Evolutionary conservation across 2,888 invertebrate genomes (phyloP).

Genomic region (Phasia obesa): DNA sequence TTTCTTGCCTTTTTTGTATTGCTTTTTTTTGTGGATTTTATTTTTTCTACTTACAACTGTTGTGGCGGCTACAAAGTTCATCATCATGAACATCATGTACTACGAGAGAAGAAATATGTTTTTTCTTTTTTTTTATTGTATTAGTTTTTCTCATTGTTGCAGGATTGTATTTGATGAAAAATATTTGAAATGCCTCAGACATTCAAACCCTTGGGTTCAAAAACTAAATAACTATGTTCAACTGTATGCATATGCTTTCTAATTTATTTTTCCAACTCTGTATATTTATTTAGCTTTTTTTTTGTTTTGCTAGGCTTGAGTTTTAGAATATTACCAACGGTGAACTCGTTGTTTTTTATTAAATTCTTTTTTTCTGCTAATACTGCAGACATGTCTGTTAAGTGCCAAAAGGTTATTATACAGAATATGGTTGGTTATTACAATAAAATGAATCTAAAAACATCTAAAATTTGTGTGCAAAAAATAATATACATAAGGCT

Average conservation of each 20-base stretch:
- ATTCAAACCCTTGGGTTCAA: conserved; percentile 50
- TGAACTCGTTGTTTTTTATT: conserved; percentile 14
- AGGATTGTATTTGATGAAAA: conserved; percentile 58
- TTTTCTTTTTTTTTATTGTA: conserved; percentile 17
- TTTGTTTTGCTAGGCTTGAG: neutral
- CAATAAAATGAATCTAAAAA: neutral
- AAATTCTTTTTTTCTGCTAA: neutral
- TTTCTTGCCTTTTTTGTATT: conserved; percentile 37
- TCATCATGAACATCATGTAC: conserved; percentile 29
- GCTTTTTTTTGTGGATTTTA: neutral
- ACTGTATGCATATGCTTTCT: conserved; percentile 22
- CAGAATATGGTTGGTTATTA: conserved; percentile 21
- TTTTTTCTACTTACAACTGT: conserved; percentile 15
- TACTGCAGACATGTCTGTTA: conserved; percentile 60
- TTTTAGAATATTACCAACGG: neutral
- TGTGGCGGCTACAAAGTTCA: conserved; percentile 56
- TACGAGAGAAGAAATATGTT: conserved; percentile 14
- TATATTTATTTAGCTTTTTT: conserved; percentile 16
- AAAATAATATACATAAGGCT: neutral
- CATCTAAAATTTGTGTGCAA: neutral
- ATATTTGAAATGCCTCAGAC: conserved; percentile 64
- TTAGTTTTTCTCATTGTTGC: conserved; percentile 39
- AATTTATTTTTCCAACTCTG: conserved; percentile 34
- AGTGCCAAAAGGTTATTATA: conserved; percentile 58
- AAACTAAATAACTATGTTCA: conserved; percentile 24